Evolutionary conservation across 2,113 vertebrate genomes (phyloP).

Genomic region (Gavia stellata): DNA sequence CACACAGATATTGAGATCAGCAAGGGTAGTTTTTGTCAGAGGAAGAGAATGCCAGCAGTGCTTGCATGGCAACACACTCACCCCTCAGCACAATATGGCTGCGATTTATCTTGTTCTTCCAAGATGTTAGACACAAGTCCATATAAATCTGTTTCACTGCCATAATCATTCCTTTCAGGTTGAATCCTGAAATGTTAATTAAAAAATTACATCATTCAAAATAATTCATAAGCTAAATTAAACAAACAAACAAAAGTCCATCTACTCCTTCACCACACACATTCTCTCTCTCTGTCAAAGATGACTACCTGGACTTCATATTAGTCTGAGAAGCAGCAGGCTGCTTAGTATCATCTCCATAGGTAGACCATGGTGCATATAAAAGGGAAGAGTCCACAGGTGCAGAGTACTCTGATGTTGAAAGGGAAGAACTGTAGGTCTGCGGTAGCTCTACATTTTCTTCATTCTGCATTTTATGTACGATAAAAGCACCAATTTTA

Average conservation of each 20-base stretch:
- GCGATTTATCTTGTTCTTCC: constrained; percentile 83
- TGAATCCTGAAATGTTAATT: constrained; percentile 69
- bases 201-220: neutral
- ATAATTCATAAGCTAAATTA: neutral
- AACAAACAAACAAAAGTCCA: neutral
- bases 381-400: constrained; percentile 69
- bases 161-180: constrained; percentile 77
- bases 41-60: neutral
- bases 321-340: constrained; percentile 64
- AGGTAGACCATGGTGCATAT: constrained; percentile 69
- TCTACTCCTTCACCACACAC: neutral
- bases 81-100: constrained; percentile 80
- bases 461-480: constrained; percentile 69
- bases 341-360: constrained; percentile 71
- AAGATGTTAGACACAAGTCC: constrained; percentile 90
- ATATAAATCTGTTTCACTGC: constrained; percentile 87
- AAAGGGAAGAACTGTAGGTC: constrained; percentile 65
- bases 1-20: neutral
- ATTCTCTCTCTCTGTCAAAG: neutral
- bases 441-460: constrained; percentile 71
- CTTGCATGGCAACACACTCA: constrained; percentile 67
- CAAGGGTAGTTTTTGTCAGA: neutral
- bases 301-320: constrained; percentile 70
- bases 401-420: constrained; percentile 63
- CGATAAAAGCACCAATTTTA: neutral